Conservation (phyloP, 2,888 invertebrate species). For the Caenorhabditis sp. region DNA sequence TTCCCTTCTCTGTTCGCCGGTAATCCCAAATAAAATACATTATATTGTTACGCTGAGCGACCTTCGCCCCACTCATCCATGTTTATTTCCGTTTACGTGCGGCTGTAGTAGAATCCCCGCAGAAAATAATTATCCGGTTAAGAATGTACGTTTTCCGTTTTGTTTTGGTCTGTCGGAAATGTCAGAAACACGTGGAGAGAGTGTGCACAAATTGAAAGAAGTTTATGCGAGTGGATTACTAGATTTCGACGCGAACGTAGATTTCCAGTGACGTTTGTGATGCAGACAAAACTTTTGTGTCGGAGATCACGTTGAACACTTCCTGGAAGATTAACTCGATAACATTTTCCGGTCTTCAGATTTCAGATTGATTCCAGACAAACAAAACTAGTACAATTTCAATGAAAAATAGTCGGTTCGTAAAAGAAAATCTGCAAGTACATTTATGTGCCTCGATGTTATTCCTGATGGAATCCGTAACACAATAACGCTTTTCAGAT, state of each 20-base stretch:
- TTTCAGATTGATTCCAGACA: too few relatives aligned
- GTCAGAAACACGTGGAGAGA: not conserved
- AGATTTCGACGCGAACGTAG: constrained; percentile 28
- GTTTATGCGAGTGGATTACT: constrained; percentile 5
- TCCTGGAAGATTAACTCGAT: too few relatives aligned
- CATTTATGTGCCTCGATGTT: not conserved
- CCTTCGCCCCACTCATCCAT: not conserved
- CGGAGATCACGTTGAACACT: not conserved
- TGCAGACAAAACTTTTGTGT: not conserved
- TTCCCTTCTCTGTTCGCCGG: not conserved
- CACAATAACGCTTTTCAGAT: too few relatives aligned
- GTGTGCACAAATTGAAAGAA: not conserved
- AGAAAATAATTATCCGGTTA: not conserved
- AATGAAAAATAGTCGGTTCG: too few relatives aligned
- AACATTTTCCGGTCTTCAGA: too few relatives aligned
- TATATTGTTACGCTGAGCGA: not conserved
- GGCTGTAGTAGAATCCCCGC: not conserved
- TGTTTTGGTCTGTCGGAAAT: not conserved
- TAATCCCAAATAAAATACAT: not conserved
- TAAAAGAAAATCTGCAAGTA: too few relatives aligned
- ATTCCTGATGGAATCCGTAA: not conserved
- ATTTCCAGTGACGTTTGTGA: constrained; percentile 25
- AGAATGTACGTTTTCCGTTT: not conserved
- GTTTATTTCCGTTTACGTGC: not conserved
- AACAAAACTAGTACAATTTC: too few relatives aligned